Base-by-base conservation (phyloP, 2,797 vertebrate genomes). In the Rostrhamus sociabilis region DNA sequence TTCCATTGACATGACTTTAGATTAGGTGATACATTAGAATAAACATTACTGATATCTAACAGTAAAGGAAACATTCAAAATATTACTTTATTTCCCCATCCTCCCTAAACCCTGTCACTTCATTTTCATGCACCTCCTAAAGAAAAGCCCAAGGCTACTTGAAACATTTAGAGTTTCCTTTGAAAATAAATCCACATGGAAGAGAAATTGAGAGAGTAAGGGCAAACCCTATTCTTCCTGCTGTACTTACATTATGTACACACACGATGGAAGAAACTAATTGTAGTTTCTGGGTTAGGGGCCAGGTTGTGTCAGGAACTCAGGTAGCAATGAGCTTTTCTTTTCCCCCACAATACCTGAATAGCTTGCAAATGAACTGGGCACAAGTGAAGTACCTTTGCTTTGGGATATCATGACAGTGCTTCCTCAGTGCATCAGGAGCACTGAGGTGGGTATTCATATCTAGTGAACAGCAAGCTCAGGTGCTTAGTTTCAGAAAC, bases 1-100 rank as follows among this genome's bases (percentile, higher is more conserved):
- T 91, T 84, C 71, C 80, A 63, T 94, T 85, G 88, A 86, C 66
- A 29, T 67, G 58, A 91, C 75, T 95, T 96, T 82, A 93, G 66
- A 62, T 93, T 81, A 90, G 79, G 62, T 66, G 52, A 50, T 84
- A 69, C 0, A 0, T 93, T 92, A 86, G 32, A 95, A 66, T 86
- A 92, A 96, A 84, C 69, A 80, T 31, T 90, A 78, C 62, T 42
- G n/a, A 40, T 80, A 81, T 23, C 50, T 90, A 79, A 74, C 45
- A 58, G 43, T 59, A 81, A 88, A 90, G 64, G 34, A 91, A 96
- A 58, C 29, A 63, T 86, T 92, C 56, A 68, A 89, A 92, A 78
- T 56, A 62, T 23, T 85, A 9, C 64, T 87, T 82, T 52, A 72
- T 85, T 94, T 72, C 47, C 62, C n/a, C 18, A 40, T 32, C 13